phyloP scores from a whole-genome alignment of 2,113 vertebrate genomes.

The Pachyramphus minor region DNA sequence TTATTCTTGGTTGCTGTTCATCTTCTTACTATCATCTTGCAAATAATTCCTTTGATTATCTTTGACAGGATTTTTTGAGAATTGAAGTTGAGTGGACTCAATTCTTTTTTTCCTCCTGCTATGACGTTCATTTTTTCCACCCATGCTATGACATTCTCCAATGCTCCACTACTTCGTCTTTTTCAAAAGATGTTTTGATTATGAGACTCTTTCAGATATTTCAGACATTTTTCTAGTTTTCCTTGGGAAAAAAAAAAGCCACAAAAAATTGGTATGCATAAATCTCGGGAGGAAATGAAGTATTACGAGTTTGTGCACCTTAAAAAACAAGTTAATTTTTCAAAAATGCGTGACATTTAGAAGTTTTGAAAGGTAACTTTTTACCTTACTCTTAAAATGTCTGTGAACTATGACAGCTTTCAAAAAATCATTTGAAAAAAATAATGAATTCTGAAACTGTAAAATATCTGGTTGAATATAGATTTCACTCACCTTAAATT shows the following conservation, averaged over 20 bases:
- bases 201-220: not conserved
- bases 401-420: not conserved
- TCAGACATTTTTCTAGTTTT: not conserved
- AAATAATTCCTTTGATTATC: not conserved
- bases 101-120: not conserved
- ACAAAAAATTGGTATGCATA: not conserved
- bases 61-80: not conserved
- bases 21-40: not conserved
- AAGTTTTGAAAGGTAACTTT: not conserved
- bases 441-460: not conserved
- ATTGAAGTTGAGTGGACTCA: not conserved
- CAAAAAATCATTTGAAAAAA: not conserved
- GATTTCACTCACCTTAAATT: not conserved
- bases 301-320: not conserved
- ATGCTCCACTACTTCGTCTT: not conserved
- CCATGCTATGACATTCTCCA: not conserved
- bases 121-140: too few species aligned
- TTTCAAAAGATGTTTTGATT: not conserved
- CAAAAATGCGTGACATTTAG: not conserved
- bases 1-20: not conserved
- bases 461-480: not conserved
- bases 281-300: not conserved
- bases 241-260: not conserved
- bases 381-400: not conserved
- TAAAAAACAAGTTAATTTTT: not conserved